Evolutionary conservation across 2,113 vertebrate species (phyloP), one percentile per base, ranked within the genome.

Genomic region (Megaleporinus macrocephalus): DNA sequence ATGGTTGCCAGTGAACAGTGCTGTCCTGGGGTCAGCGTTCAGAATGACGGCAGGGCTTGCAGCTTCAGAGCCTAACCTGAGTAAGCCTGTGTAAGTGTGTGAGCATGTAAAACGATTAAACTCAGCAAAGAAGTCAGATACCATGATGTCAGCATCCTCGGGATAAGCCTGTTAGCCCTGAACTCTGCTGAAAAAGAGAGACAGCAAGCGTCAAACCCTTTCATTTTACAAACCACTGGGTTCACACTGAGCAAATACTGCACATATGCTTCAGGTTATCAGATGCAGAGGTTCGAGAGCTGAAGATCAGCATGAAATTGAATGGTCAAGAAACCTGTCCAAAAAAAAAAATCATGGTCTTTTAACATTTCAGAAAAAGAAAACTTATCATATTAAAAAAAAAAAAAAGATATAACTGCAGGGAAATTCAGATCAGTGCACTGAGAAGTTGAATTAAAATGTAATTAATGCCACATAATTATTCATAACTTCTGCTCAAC

Each of bases 51-150:
- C 15, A 59, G 24, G 57, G 4, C 24, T 47, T 29, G 53, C 33
- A 41, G 36, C 53, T 22, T 30, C 14, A 10, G 44, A 30, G 29
- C 62, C 22, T 68, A 85, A 78, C 69, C 74, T 68, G 24, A 55
- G 26, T 83, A 77, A 77, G 74, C 81, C 27, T 49, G 55, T 77
- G 57, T 33, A 83, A 77, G 62, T 62, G 80, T 82, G 41, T 61
- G 41, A 24, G 26, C 47, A 68, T 68, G 73, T 77, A 84, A 73
- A 81, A 81, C 33, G 72, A 77, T 77, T 77, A 71, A 77, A 77
- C n/a, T 15, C 36, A 36, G 55, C 26, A 69, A 69, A 41, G 33
- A 69, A 47, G 73, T 70, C 26, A 61, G 53, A 77, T 76, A 61
- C 33, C 73, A 57, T 55, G 22, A 59, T 41, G 66, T 77, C 73